Conservation (phyloP, 2,113 vertebrate species). For the Cryptotis parvus region DNA sequence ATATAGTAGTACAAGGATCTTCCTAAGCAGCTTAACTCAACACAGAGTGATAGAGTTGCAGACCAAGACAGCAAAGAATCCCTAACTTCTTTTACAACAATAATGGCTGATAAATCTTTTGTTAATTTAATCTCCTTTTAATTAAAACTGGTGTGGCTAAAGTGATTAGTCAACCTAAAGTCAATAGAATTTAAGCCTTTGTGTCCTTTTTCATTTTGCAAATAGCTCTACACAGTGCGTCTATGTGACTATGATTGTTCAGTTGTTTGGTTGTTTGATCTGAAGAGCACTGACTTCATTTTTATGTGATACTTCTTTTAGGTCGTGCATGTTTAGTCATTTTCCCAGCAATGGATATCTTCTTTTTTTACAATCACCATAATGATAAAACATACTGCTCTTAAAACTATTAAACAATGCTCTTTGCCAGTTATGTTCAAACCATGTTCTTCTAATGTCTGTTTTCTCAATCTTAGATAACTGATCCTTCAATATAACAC, state of each 20-base stretch:
- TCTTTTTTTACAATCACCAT: background rate
- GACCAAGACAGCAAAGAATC: background rate
- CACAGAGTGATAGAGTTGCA: background rate
- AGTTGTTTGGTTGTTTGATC: background rate
- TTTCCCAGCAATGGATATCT: background rate
- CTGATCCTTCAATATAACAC: background rate
- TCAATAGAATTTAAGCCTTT: constrained; percentile 13
- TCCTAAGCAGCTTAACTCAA: constrained; percentile 22
- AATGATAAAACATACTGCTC: background rate
- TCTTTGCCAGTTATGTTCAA: constrained; percentile 13
- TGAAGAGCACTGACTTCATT: background rate
- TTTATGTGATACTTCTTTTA: background rate
- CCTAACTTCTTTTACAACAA: background rate
- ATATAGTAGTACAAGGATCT: background rate
- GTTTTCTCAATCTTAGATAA: background rate
- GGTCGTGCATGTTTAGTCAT: background rate
- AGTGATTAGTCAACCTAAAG: constrained; percentile 23
- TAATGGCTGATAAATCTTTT: background rate
- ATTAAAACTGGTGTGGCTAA: constrained; percentile 27
- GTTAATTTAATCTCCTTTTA: constrained; percentile 28
- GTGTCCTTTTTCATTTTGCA: constrained; percentile 24
- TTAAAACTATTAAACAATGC: background rate
- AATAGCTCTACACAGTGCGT: background rate
- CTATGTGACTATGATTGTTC: background rate
- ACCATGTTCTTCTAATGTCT: background rate